These are phyloP conservation scores for Limnephilus marmoratus DNA, from an alignment of 2,888 invertebrate species.

Conservation along the genomic window DNA sequence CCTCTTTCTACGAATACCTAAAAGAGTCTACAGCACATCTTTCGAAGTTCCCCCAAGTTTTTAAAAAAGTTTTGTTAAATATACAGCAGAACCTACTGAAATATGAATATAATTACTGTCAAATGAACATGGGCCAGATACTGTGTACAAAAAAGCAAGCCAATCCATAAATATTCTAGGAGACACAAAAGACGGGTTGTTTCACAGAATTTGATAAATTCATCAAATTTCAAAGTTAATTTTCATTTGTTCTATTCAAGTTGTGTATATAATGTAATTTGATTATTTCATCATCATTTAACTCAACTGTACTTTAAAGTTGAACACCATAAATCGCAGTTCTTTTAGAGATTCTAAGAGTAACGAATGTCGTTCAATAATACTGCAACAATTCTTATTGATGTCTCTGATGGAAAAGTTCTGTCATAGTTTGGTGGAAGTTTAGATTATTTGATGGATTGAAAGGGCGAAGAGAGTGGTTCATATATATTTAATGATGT, in stretches of 20 bases:
- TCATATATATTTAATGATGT: not conserved
- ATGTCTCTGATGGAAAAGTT: not conserved
- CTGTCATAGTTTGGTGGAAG: not conserved
- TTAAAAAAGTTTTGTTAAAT: not conserved
- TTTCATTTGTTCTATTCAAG: too few relatives aligned
- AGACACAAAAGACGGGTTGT: too few relatives aligned
- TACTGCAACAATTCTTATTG: too few relatives aligned
- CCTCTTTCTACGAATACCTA: not conserved
- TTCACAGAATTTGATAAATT: too few relatives aligned
- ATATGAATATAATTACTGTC: too few relatives aligned
- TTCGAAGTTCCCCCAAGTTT: not conserved
- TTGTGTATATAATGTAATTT: too few relatives aligned
- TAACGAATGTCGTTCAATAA: not conserved
- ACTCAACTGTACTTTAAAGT: not conserved
- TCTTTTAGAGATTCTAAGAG: not conserved
- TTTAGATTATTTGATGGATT: not conserved
- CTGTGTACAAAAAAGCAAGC: too few relatives aligned
- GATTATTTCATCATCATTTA: not conserved
- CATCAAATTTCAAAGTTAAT: too few relatives aligned
- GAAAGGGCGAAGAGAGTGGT: not conserved
- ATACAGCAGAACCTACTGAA: too few relatives aligned
- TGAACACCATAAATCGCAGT: not conserved
- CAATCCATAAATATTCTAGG: too few relatives aligned
- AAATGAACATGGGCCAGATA: too few relatives aligned
- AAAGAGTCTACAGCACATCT: not conserved